Percentiles rank a stretch among this genome's conserved stretches.
These are phyloP conservation scores for Argya squamiceps DNA, from an alignment of 2,797 vertebrate genomes.

Conservation along the genomic window DNA sequence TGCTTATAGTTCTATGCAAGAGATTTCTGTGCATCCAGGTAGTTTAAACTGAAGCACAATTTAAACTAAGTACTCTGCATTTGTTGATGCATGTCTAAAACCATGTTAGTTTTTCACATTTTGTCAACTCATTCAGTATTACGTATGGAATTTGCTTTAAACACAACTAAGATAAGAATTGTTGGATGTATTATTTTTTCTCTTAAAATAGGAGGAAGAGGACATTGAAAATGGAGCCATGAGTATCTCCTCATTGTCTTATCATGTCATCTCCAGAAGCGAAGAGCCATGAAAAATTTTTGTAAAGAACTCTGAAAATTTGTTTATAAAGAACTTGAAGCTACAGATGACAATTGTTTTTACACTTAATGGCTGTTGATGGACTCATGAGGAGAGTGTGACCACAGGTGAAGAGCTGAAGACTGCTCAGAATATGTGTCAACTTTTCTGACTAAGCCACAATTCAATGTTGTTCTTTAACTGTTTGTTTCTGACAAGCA, in stretches of 20 bases:
- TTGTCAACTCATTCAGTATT: neutral
- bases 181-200: neutral
- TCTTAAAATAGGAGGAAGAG: constrained; percentile 73
- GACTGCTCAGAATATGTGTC: neutral
- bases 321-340: constrained; percentile 14
- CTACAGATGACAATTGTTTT: neutral
- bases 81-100: neutral
- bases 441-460: neutral
- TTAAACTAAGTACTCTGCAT: neutral
- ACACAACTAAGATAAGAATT: neutral
- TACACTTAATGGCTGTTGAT: neutral
- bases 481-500: neutral
- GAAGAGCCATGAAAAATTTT: neutral
- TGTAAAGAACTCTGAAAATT: neutral
- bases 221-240: constrained; percentile 57
- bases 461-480: neutral
- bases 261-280: neutral
- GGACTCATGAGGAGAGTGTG: neutral
- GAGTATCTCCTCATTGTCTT: neutral
- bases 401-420: neutral
- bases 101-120: neutral
- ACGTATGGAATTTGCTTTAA: neutral
- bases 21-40: neutral
- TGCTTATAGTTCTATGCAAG: neutral
- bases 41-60: neutral